Evolutionary conservation across 2,113 vertebrate species (phyloP).

Genomic region (Kobus ellipsiprymnus): DNA sequence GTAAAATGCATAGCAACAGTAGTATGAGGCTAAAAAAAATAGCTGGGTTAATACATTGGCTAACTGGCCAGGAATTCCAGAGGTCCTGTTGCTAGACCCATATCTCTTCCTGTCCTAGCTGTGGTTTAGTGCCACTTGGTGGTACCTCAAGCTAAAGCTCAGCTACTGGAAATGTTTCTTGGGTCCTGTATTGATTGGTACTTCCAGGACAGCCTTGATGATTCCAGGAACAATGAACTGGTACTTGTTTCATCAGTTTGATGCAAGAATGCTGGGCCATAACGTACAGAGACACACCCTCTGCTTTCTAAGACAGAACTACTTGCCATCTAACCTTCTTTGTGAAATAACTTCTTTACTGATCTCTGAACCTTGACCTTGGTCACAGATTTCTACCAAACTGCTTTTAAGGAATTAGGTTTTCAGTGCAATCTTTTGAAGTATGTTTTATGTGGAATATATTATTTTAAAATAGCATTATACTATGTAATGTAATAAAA

Average conservation of each 20-base stretch:
- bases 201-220: background rate
- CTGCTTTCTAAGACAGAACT: background rate
- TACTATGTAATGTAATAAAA: background rate
- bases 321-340: background rate
- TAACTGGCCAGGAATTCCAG: background rate
- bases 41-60: background rate
- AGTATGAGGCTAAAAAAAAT: background rate
- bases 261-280: background rate
- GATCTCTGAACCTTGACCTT: background rate
- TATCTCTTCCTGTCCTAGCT: background rate
- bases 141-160: background rate
- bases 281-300: background rate
- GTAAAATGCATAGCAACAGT: background rate
- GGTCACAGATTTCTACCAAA: background rate
- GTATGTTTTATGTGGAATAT: background rate
- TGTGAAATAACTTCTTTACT: constrained; percentile 4
- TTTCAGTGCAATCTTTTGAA: constrained; percentile 20
- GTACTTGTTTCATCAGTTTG: background rate
- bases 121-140: background rate
- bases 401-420: background rate
- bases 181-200: background rate
- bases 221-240: background rate
- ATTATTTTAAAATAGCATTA: constrained; percentile 15
- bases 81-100: background rate
- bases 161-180: background rate